phyloP scores from a whole-genome alignment of 2,797 vertebrate genomes.

The Hydrolagus colliei region DNA sequence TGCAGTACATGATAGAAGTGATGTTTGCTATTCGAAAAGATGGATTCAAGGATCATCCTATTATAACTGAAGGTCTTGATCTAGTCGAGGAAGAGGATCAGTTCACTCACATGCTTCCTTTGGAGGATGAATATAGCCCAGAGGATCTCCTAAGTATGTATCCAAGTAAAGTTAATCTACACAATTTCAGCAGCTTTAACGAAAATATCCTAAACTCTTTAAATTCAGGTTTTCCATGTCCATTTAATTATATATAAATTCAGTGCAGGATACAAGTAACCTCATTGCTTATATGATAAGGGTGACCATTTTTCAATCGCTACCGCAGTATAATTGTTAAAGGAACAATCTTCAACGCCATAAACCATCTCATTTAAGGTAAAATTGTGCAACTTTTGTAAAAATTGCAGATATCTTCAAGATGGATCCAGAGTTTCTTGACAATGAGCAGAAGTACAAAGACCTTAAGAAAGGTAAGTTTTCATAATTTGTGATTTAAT shows the following conservation, averaged over 20 bases:
- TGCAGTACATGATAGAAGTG: slow-evolving; percentile 98
- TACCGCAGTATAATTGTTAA: background rate
- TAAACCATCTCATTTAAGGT: background rate
- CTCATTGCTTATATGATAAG: background rate
- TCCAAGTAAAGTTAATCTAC: background rate
- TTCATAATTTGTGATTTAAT: background rate
- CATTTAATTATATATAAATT: background rate
- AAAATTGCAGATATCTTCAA: slow-evolving; percentile 85
- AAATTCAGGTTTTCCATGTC: background rate
- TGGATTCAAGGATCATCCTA: slow-evolving; percentile 91
- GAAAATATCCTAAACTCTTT: background rate
- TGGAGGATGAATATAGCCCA: slow-evolving; percentile 87
- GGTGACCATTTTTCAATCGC: background rate
- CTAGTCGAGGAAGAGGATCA: slow-evolving; percentile 93
- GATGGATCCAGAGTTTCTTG: slow-evolving; percentile 87
- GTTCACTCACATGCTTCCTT: slow-evolving; percentile 93
- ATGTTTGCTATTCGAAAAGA: slow-evolving; percentile 97
- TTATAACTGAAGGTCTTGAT: slow-evolving; percentile 82
- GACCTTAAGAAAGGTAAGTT: slow-evolving; percentile 78
- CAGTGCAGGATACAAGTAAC: background rate
- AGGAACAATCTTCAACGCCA: too few relatives aligned
- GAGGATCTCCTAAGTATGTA: slow-evolving; percentile 88
- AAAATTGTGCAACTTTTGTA: slow-evolving; percentile 33
- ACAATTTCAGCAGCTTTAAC: background rate
- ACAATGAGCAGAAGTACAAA: slow-evolving; percentile 96